These are phyloP conservation scores for Stramonita haemastoma DNA, from an alignment of 2,888 invertebrate genomes.

Conservation along the genomic window DNA sequence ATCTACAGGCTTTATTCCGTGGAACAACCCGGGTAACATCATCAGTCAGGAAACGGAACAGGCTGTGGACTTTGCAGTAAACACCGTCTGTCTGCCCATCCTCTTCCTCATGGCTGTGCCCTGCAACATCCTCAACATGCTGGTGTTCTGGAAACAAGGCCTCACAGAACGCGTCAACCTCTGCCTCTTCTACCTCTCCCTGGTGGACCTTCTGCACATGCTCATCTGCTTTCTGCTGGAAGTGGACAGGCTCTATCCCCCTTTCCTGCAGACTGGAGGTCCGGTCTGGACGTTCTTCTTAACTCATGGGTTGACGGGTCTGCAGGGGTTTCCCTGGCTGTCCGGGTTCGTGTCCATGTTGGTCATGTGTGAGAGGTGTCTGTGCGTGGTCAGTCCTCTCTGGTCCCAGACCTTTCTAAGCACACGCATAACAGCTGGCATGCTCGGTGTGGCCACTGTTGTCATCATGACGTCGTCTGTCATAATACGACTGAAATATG, in stretches of 20 bases:
- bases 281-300: neutral
- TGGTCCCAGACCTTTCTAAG: slow-evolving; percentile 19
- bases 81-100: neutral
- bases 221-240: neutral
- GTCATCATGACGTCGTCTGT: neutral
- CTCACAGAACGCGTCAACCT: slow-evolving; percentile 26
- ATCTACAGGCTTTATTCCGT: neutral
- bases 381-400: slow-evolving; percentile 33
- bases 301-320: neutral
- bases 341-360: slow-evolving; percentile 20
- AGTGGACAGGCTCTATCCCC: neutral
- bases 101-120: neutral
- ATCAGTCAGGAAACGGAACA: neutral
- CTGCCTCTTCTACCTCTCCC: slow-evolving; percentile 20
- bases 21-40: slow-evolving; percentile 9
- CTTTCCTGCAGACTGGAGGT: neutral
- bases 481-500: neutral
- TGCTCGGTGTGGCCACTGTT: neutral
- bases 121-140: slow-evolving; percentile 4
- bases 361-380: slow-evolving; percentile 36
- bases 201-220: slow-evolving; percentile 9
- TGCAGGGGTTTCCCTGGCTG: slow-evolving; percentile 21
- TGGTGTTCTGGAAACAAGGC: slow-evolving; percentile 20
- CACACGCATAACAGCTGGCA: slow-evolving; percentile 22
- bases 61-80: neutral